Evolutionary conservation across 2,113 vertebrate species (phyloP), one percentile per base, ranked within the genome.

Genomic region (Halcyon senegalensis): DNA sequence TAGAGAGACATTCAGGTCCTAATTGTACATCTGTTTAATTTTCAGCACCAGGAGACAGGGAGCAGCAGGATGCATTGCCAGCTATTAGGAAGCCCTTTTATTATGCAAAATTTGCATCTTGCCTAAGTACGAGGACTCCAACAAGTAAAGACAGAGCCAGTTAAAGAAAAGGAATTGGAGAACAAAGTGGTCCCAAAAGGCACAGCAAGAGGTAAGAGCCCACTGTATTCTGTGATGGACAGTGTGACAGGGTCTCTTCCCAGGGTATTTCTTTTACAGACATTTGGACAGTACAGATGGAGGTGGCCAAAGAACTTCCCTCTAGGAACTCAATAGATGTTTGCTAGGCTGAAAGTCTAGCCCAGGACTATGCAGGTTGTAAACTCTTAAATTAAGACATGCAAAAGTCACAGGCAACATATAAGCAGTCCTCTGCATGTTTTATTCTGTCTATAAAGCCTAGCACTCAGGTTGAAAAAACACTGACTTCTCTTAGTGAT

Each of bases 21-120:
- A 80, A 81, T 93, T 95, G 94, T 92, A 87, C 87, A 85, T 81
- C 76, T 94, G 69, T 96, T 96, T 96, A 75, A 91, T 95, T 94
- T 96, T 95, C 74, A 95, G 77, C 89, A 95, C 87, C 30, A 64
- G 62, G 69, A 72, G 87, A 96, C 72, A 77, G 28, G 51, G 83
- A 97, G 70, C 90, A 96, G 90, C 88, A 94, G 96, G 92, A 96
- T 56, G 80, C 92, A 87, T 53, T 92, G 77, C 48, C 3, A 4
- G 80, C 93, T 93, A 92, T 90, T 90, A 94, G 66, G 80, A 84
- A 93, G 48, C 23, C 41, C 88, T 93, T 96, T 97, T 94, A 86
- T 96, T 86, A 96, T 94, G 95, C 79, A 96, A 95, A 96, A 93
- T 89, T 81, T 87, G 64, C 76, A 80, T 86, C 68, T 90, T 89